Evolutionary conservation across 2,113 vertebrate species (phyloP).

Genomic region (Mohoua ochrocephala): DNA sequence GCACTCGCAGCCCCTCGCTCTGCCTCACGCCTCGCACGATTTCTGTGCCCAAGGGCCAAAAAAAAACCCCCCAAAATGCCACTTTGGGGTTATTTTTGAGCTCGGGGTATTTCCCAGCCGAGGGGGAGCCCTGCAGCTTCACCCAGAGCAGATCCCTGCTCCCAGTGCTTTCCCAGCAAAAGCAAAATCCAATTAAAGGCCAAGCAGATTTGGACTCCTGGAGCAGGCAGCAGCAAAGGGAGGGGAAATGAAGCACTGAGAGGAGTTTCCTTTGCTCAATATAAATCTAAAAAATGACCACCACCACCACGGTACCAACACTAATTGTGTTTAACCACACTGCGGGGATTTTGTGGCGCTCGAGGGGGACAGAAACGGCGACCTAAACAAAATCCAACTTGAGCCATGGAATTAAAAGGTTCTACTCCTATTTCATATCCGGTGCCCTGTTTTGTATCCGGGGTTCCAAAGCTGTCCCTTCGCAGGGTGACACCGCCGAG

Average conservation of each 20-base stretch:
- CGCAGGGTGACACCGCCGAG: neutral
- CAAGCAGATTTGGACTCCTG: neutral
- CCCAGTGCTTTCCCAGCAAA: neutral
- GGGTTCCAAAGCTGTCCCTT: neutral
- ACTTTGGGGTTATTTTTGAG: neutral
- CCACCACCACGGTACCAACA: rapidly evolving
- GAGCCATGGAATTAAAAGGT: rapidly evolving
- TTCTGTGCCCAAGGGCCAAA: rapidly evolving
- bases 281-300: rapidly evolving
- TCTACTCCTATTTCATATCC: neutral
- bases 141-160: neutral
- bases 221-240: neutral
- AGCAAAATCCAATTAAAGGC: neutral
- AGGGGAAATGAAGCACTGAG: neutral
- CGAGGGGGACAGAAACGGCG: neutral
- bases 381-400: neutral
- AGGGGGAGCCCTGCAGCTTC: neutral
- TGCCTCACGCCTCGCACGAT: neutral
- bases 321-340: neutral
- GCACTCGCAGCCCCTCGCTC: neutral
- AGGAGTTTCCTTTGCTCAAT: neutral
- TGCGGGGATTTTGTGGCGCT: neutral
- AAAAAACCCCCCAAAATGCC: rapidly evolving
- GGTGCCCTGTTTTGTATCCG: too few species aligned
- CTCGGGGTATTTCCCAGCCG: neutral